Conservation (phyloP, 2,888 invertebrate genomes). For the Bhutanitis thaidina region DNA sequence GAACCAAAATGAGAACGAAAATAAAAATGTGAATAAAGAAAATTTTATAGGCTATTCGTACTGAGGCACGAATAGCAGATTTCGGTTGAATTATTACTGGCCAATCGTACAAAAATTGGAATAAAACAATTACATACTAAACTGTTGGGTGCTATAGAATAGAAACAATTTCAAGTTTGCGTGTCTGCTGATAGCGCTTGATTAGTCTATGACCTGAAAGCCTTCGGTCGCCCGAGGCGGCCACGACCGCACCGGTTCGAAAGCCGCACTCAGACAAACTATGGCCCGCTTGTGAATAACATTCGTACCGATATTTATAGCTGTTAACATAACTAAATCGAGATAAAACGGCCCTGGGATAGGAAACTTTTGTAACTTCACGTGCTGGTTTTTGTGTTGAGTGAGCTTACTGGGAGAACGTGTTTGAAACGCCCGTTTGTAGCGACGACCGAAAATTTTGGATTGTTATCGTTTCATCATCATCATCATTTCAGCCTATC, state of each 20-base stretch:
- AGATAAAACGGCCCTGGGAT: constrained; percentile 3
- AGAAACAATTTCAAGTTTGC: constrained; percentile 11
- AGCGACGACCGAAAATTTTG: background rate
- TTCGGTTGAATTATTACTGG: background rate
- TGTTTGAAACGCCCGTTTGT: background rate
- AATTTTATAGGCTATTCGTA: no score
- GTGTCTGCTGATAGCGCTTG: constrained; percentile 17
- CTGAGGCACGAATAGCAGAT: no score
- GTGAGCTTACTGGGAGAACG: background rate
- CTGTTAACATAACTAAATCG: constrained; percentile 14
- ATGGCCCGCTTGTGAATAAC: constrained; percentile 30
- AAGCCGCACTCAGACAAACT: constrained; percentile 42
- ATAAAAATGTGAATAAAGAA: no score
- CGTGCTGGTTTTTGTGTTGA: background rate
- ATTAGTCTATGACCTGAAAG: constrained; percentile 45
- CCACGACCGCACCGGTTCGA: constrained; percentile 55
- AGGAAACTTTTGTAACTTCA: background rate
- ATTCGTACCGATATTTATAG: constrained; percentile 23
- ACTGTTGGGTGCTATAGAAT: constrained; percentile 4
- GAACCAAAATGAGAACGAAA: no score
- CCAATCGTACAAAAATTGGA: constrained; percentile 7
- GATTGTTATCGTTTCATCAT: no score
- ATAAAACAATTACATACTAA: background rate
- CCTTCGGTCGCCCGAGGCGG: constrained; percentile 51
- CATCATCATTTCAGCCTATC: no score